These are phyloP conservation scores for Edolisoma coerulescens DNA, from an alignment of 2,113 vertebrate species.

Conservation along the genomic window DNA sequence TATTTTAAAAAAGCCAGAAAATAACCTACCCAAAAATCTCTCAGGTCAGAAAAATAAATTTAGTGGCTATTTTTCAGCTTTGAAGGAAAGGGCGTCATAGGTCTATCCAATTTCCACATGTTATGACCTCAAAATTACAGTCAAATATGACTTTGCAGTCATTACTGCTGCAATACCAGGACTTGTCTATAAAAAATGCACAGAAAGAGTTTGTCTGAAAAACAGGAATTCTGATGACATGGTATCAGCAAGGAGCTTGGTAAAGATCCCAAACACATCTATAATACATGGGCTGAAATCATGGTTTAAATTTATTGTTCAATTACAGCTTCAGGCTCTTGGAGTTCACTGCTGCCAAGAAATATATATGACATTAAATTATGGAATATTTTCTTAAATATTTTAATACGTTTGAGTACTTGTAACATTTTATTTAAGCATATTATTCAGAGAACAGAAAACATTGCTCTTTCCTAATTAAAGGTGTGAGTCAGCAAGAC, in stretches of 20 bases:
- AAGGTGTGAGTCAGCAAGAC: slow-evolving; percentile 57
- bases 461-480: slow-evolving; percentile 66
- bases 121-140: slow-evolving; percentile 12
- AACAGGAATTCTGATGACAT: slow-evolving; percentile 9
- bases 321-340: slow-evolving; percentile 46
- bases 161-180: background rate
- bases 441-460: slow-evolving; percentile 62
- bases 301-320: slow-evolving; percentile 53
- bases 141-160: background rate
- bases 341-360: slow-evolving; percentile 51
- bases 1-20: background rate
- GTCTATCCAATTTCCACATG: background rate
- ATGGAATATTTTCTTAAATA: slow-evolving; percentile 56
- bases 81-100: background rate
- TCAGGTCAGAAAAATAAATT: slow-evolving; percentile 1
- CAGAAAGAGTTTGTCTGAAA: background rate
- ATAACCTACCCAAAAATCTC: background rate
- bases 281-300: slow-evolving; percentile 47
- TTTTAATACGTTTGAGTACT: slow-evolving; percentile 56
- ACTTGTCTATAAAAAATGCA: background rate
- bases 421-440: slow-evolving; percentile 51
- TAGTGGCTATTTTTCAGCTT: background rate
- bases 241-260: background rate
- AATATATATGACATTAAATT: slow-evolving; percentile 62
- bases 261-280: slow-evolving; percentile 46